These are phyloP conservation scores for Idris sp. DNA, from an alignment of 1,140 invertebrate species.

Conservation along the genomic window DNA sequence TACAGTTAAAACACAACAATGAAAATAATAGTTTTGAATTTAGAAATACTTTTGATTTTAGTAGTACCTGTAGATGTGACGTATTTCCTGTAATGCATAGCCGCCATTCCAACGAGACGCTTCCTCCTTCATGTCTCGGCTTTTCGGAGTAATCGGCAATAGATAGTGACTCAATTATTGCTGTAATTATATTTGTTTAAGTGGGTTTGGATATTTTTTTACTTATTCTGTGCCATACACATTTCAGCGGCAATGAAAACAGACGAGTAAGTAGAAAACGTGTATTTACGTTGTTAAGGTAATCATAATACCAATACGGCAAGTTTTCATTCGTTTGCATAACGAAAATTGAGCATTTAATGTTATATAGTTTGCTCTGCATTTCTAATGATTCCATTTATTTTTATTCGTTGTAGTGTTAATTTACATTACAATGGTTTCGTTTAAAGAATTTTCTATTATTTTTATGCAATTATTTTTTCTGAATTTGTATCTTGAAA, in stretches of 20 bases:
- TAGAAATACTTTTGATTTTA: constrained; percentile 9
- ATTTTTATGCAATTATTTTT: too few relatives aligned
- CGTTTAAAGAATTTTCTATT: too few relatives aligned
- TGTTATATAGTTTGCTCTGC: neutral
- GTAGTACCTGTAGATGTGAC: constrained; percentile 15
- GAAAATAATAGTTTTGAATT: too few relatives aligned
- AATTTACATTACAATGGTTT: too few relatives aligned
- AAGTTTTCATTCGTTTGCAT: neutral
- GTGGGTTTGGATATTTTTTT: neutral
- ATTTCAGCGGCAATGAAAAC: neutral
- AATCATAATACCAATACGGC: neutral
- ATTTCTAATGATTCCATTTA: neutral
- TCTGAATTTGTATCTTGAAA: too few relatives aligned
- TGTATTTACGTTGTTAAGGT: neutral
- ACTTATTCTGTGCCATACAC: neutral
- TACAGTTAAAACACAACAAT: too few relatives aligned
- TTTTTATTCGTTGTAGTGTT: neutral
- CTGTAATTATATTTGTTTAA: neutral
- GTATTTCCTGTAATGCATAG: constrained; percentile 5
- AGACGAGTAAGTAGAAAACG: neutral
- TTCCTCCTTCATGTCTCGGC: constrained; percentile 36
- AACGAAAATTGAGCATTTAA: neutral
- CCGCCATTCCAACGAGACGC: constrained; percentile 29
- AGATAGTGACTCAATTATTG: neutral
- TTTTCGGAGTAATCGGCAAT: neutral